These are phyloP conservation scores for Alethe castanea DNA, from an alignment of 2,113 vertebrate genomes.

Conservation along the genomic window DNA sequence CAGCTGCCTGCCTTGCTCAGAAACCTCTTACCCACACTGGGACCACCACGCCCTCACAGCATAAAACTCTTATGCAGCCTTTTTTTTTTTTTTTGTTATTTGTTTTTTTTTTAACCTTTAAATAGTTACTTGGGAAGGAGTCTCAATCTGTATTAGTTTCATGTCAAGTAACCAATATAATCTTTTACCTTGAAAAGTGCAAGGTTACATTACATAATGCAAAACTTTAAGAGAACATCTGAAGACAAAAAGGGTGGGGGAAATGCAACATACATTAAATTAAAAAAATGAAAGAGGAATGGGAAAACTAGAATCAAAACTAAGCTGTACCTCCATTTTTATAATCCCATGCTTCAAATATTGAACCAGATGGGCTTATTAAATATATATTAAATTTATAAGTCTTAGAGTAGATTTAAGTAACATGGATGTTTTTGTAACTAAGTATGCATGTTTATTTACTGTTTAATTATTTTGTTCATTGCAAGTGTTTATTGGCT, in stretches of 20 bases:
- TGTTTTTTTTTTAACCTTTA: not conserved
- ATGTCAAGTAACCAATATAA: not conserved
- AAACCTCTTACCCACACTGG: not conserved
- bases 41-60: not conserved
- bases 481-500: not conserved
- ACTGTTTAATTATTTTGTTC: not conserved
- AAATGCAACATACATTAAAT: not conserved
- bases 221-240: not conserved
- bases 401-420: not conserved
- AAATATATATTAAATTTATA: not conserved
- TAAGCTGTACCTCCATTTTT: not conserved
- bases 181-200: not conserved
- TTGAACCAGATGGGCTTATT: not conserved
- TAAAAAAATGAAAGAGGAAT: not conserved
- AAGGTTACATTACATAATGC: not conserved
- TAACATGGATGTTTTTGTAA: not conserved
- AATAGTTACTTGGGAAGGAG: not conserved
- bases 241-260: not conserved
- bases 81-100: not conserved
- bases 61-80: not conserved
- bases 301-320: not conserved
- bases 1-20: not conserved
- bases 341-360: not conserved
- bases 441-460: not conserved
- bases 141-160: not conserved